Evolutionary conservation across 2,888 invertebrate species (phyloP), one percentile per base, ranked within the genome.

Genomic region (Cheiracanthium punctorium): DNA sequence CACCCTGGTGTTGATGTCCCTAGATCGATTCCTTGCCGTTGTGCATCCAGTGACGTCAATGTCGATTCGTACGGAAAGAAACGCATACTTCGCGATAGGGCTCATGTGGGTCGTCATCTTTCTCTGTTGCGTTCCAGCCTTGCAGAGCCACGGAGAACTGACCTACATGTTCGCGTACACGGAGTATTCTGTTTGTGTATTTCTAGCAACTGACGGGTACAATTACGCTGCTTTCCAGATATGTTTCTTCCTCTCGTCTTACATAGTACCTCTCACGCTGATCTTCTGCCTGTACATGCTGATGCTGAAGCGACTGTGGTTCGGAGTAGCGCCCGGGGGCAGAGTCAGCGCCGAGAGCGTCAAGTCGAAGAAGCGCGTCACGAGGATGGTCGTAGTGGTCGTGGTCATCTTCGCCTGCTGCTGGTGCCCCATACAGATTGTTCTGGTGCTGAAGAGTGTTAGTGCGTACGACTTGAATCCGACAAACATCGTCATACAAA

Each of bases 391-490:
- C 28, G 94, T 97, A 87, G 95, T 97, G 75, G 96, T 97, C 74
- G 96, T 97, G 0, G 95, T 96, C 77, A 96, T 96, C 71, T 98
- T 98, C 92, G 97, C 97, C 24, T 93, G 96, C 64, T 97, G 97
- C 92, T 98, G 98, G 98, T 94, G 96, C 90, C 98, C 98, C 32
- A 96, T 98, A 91, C 97, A 97, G 24, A 94, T 97, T 82, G 95
- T 96, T 88, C 93, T 96, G 89, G 94, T 96, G 77, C 93, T 95
- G 89, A 96, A 96, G 92, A 95, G 95, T n/a, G 92, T 96, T 89
- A 94, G 94, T 88, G 92, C 93, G 71, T 96, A 95, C 92, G 94
- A 94, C 89, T 94, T 95, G 89, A 80, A 80, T 33, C 84, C 81
- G 2, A 94, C 94, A 0, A 82, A 81, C 32, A 80, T 91, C 14